Evolutionary conservation across 1,140 invertebrate species (phyloP), one percentile per base, ranked within the genome.

Genomic region (Tetramorium alpestre): DNA sequence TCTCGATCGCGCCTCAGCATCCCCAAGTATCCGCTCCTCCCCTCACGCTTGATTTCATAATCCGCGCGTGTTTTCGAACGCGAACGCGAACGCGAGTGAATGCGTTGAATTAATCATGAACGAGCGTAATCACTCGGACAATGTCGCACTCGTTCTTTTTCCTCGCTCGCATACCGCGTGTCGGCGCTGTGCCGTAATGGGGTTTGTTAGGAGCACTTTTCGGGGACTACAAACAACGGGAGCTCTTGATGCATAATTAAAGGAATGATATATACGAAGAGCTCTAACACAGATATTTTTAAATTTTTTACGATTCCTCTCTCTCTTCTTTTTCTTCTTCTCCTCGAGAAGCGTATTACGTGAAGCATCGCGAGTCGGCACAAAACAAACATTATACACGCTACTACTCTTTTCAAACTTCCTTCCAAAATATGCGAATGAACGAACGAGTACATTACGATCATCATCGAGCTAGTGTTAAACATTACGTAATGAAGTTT

Each of bases 81-180:
- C 38, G 56, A 51, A 6, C 49, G 49, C 49, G 49, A 58, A 22
- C 25, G 38, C 49, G 78, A 28, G 51, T 16, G 41, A 69, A 73
- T 18, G 54, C 54, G 80, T 47, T 75, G 80, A 73, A 84, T 84
- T 84, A 84, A 84, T 84, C 80, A 75, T 84, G 69, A 84, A 67
- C 41, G n/a, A 25, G 18, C n/a, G 25, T 75, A 84, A 84, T 84
- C 41, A 38, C 44, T 72, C 54, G 69, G n/a, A 60, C 69, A 47
- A 49, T 75, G 28, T 60, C 54, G 54, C 41, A 11, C 11, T 33
- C 3, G n/a, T 22, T 13, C n/a, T 38, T 69, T 44, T 22, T 47
- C 18, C 28, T 33, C 25, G 51, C 22, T 78, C 77, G 62, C 58
- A 62, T 69, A 28, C 69, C 51, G 38, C 54, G 1, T 60, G 33